Base-by-base conservation (phyloP, 2,888 invertebrate species). In the Ormyrus rosae region DNA sequence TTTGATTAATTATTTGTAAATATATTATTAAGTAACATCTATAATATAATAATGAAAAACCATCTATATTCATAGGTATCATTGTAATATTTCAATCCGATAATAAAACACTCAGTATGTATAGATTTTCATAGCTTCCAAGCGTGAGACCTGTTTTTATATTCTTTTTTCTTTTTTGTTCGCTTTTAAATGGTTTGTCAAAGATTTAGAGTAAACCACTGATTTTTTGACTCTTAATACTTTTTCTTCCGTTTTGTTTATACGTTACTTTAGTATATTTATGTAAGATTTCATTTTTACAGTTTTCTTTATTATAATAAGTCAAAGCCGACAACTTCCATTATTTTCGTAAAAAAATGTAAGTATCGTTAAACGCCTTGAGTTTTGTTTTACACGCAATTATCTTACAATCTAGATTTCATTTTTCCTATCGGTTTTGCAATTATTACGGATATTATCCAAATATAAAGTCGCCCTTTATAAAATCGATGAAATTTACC, bases 31-130 rank as follows among this genome's bases (percentile, higher is more conserved):
- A 88, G 86, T 88, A 88, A 88, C 88, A 88, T 88, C 88, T 88
- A 88, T 88, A 87, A 88, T 88, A 87, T 88, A 88, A 87, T 88
- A 88, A 88, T 88, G 88, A 88, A 88, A 88, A 88, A 88, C 87
- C 88, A 88, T 88, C 85, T 86, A 88, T 87, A 88, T 86, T 87
- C 87, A 86, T 88, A 86, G 84, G 85, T 87, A 85, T 87, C 86
- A 85, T 86, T 84, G 84, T 87, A 88, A 87, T 88, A 88, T 84
- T 87, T 86, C 84, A 86, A 86, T 87, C 84, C 87, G 83, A 85
- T 88, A 86, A 86, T 87, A 88, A 87, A 88, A 88, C 88, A 88
- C 85, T 87, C 85, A 88, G 83, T 87, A 87, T 86, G 84, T 87
- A 86, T 87, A 86, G 84, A 87, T 85, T 86, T 82, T 86, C 83